Percentiles rank a stretch among this genome's conserved stretches.
These are phyloP conservation scores for Ovibos moschatus DNA, from an alignment of 2,113 vertebrate species.

Conservation along the genomic window DNA sequence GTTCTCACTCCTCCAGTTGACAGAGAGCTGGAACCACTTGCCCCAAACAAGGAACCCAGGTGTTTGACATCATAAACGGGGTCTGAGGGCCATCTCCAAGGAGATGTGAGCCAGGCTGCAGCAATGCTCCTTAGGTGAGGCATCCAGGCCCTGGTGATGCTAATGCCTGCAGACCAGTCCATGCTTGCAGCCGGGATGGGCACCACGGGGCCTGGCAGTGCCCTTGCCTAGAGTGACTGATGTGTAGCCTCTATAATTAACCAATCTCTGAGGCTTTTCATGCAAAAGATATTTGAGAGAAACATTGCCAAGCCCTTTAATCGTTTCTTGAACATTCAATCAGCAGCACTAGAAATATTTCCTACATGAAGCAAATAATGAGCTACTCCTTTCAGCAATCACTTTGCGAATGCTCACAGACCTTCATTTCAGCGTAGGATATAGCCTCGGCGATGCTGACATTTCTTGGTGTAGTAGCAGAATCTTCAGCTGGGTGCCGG, in stretches of 20 bases:
- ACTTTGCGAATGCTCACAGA: background rate
- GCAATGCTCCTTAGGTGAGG: background rate
- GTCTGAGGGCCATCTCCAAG: background rate
- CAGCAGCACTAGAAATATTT: conserved; percentile 54
- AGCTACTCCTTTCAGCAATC: conserved; percentile 17
- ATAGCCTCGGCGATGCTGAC: fast-evolving
- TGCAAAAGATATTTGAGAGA: conserved; percentile 54
- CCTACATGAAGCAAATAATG: conserved; percentile 60
- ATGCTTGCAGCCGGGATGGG: background rate
- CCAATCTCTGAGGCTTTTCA: conserved; percentile 58
- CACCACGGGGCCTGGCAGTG: background rate
- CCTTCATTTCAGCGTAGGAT: background rate
- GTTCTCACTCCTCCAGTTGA: background rate
- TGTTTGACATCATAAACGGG: background rate
- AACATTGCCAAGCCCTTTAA: conserved; percentile 60
- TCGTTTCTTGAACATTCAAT: conserved; percentile 64
- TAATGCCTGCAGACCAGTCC: background rate
- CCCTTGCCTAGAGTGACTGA: background rate
- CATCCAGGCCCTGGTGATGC: fast-evolving
- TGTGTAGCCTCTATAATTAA: conserved; percentile 20
- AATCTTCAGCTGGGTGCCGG: background rate
- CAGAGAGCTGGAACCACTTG: background rate
- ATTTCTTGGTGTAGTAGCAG: background rate
- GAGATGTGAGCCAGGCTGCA: background rate
- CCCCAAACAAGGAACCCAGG: background rate